These are phyloP conservation scores for Empis stercorea DNA, from an alignment of 2,888 invertebrate species.

Conservation along the genomic window DNA sequence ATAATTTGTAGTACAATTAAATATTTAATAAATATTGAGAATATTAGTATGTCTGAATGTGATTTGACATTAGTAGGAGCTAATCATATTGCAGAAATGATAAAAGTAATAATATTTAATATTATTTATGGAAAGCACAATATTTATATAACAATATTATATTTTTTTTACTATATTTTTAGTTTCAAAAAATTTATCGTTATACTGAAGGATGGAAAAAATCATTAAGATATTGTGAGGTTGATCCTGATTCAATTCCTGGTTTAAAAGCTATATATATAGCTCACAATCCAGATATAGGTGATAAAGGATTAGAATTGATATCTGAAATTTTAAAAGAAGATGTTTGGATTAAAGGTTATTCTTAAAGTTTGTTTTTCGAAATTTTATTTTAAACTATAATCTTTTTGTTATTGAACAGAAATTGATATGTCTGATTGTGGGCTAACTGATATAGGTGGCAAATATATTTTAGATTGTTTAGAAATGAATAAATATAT, in stretches of 20 bases:
- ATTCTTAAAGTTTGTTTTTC: too few relatives aligned
- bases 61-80: slow-evolving; percentile 51
- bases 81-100: slow-evolving; percentile 48
- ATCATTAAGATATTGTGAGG: slow-evolving; percentile 61
- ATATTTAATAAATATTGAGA: slow-evolving; percentile 51
- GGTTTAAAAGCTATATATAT: slow-evolving; percentile 57
- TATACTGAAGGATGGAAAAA: slow-evolving; percentile 73
- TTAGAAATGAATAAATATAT: slow-evolving; percentile 51
- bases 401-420: slow-evolving; percentile 11
- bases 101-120: slow-evolving; percentile 39
- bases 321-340: slow-evolving; percentile 59
- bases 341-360: slow-evolving; percentile 66
- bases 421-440: slow-evolving; percentile 66
- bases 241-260: slow-evolving; percentile 57
- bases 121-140: neutral
- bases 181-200: slow-evolving; percentile 55
- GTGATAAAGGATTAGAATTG: slow-evolving; percentile 47
- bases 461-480: slow-evolving; percentile 43
- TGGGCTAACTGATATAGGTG: slow-evolving; percentile 51
- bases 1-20: slow-evolving; percentile 55
- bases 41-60: slow-evolving; percentile 56
- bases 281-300: slow-evolving; percentile 54
- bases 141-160: neutral
- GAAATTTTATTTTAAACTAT: neutral
- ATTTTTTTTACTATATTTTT: slow-evolving; percentile 13